phyloP scores from a whole-genome alignment of 2,888 invertebrate genomes.

The Oscheius sp. region DNA sequence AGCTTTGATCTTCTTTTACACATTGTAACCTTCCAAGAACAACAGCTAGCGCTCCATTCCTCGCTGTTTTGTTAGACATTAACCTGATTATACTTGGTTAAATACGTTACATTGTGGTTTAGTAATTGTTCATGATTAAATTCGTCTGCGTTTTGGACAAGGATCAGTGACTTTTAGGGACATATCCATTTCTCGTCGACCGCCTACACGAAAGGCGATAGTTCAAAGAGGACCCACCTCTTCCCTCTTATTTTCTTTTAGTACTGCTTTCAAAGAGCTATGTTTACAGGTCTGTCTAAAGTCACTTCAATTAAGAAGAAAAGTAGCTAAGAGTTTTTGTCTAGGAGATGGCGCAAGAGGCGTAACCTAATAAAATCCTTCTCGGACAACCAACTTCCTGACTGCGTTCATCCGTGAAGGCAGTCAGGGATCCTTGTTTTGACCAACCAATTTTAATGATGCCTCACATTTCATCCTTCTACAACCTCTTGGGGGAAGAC shows the following conservation, averaged over 20 bases:
- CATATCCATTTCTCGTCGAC: constrained; percentile 13
- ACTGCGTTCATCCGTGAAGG: constrained; percentile 8
- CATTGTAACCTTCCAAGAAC: too few relatives aligned
- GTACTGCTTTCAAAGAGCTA: neutral
- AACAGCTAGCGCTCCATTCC: too few relatives aligned
- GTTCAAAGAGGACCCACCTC: constrained; percentile 4
- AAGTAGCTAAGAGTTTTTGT: too few relatives aligned
- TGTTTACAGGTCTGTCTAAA: neutral
- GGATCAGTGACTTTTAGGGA: constrained; percentile 4
- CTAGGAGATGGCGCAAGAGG: constrained; percentile 12
- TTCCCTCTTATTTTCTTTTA: too few relatives aligned
- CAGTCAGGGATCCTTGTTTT: neutral
- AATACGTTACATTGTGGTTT: too few relatives aligned
- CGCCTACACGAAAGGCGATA: constrained; percentile 15
- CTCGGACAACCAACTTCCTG: constrained; percentile 15
- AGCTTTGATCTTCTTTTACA: constrained; percentile 26
- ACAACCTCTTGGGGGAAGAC: neutral
- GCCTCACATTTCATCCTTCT: constrained; percentile 2
- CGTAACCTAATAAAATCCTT: constrained; percentile 27
- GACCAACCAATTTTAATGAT: neutral
- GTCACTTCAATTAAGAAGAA: neutral
- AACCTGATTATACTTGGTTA: too few relatives aligned
- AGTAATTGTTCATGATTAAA: too few relatives aligned
- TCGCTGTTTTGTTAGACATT: too few relatives aligned
- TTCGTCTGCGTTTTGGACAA: neutral